Evolutionary conservation across 2,797 vertebrate species (phyloP), one percentile per base, ranked within the genome.

Genomic region (Paramormyrops hopkinsi): DNA sequence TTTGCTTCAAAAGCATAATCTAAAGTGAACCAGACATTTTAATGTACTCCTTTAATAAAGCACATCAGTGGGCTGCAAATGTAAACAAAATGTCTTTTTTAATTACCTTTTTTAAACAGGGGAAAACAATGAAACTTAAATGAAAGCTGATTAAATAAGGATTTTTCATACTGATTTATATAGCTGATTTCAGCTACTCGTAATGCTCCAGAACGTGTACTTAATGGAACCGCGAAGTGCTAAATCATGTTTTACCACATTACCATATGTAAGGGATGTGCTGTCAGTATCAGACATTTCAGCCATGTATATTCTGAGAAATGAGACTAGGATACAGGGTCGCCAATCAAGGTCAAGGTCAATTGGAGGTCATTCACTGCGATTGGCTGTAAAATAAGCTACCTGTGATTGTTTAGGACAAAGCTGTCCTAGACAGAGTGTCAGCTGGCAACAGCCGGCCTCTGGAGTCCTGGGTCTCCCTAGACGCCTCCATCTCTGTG

Each of bases 121-220:
- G 76, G 22, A 86, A 53, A 83, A 86, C 91, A 91, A 93, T 91
- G 92, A 91, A 89, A 90, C 76, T 83, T 90, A 91, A 88, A 90
- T 91, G 91, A 93, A 83, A 29, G 4, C 22, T 41, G 44, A 85
- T 51, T 85, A 85, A 85, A 85, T 48, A 51, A 51, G 69, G 1
- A 17, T 14, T 76, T 37, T 25, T 41, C 33, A 41, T 76, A 76
- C 33, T 76, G 69, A 76, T 76, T 41, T 76, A 76, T 19, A 41
- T 19, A 17, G 69, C 29, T 50, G 46, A 54, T 54, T 54, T 14
- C 50, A 53, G 22, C 25, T 56, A 22, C 48, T 54, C 6, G 6
- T 29, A 53, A 14, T 25, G 9, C 5, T 56, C 51, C 12, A 2
- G 25, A 86, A 53, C 17, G 14, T 56, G 51, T 19, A 37, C 29